phyloP scores from a whole-genome alignment of 1,140 invertebrate species.

The Aphelenchoides fujianensis region DNA sequence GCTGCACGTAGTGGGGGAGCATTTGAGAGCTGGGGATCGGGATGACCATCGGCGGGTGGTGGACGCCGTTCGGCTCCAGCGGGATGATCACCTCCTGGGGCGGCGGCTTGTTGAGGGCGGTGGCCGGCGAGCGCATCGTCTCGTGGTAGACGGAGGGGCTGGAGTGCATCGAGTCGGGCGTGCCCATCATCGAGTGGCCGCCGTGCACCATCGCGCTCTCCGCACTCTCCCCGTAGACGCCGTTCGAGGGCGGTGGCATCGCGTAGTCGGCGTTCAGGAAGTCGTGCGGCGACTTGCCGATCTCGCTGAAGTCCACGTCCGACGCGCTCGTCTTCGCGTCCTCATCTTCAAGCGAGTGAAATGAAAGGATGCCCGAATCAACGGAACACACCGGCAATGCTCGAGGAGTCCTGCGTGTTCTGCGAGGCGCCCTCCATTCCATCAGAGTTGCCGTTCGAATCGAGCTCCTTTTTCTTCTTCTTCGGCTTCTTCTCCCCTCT shows the following conservation, averaged over 20 bases:
- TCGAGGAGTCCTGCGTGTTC: slow-evolving; percentile 8
- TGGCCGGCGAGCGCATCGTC: background rate
- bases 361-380: background rate
- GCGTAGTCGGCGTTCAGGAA: background rate
- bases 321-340: background rate
- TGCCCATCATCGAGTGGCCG: no score
- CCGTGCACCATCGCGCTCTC: no score
- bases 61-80: background rate
- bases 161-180: background rate
- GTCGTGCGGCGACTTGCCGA: background rate
- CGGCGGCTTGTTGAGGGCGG: background rate
- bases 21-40: background rate
- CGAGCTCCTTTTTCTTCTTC: slow-evolving; percentile 25
- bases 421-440: background rate
- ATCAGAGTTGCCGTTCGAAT: slow-evolving; percentile 9
- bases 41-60: background rate
- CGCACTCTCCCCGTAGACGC: background rate
- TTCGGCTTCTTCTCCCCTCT: slow-evolving; percentile 41
- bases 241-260: background rate
- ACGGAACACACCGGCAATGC: slow-evolving; percentile 10
- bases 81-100: background rate
- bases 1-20: background rate
- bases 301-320: background rate
- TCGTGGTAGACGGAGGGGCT: background rate
- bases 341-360: slow-evolving; percentile 13